Base-by-base conservation (phyloP, 2,797 vertebrate genomes). In the Hyperoplus immaculatus region DNA sequence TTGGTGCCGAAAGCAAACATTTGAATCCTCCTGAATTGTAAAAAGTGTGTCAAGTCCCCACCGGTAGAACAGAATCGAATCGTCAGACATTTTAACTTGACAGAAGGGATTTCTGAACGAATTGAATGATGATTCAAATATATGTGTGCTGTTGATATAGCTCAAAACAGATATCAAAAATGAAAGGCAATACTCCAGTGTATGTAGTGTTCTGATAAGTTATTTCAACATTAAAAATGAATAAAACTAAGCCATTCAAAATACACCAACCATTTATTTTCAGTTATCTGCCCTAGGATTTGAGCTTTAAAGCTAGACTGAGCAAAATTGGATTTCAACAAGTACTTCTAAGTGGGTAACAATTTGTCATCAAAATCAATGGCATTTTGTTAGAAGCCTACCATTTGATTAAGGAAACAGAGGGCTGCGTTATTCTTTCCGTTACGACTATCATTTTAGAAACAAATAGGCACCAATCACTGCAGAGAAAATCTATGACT, bases 31-130 rank as follows among this genome's bases (percentile, higher is more conserved):
- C 54, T 4, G 12, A 51, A 84, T 45, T 60, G 51, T 76, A n/a
- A 72, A 78, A 82, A 46, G 9, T 36, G n/a, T 41, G 38, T 81
- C 67, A 56, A 47, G 53, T 78, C 43, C 65, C 76, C 21, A 16
- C 45, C 15, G 80, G 65, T 74, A 72, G 2, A 79, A 56, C n/a
- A 58, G 57, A 78, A 43, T 36, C 36, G 61, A 74, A 57, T 86
- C 54, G 80, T 74, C 62, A 57, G 63, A 76, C 49, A 54, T 62
- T 38, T 81, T 36, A 43, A 70, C 64, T 16, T 80, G 77, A 83
- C 73, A 72, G 53, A 50, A 62, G 67, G n/a, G 67, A 71, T 79
- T 86, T 82, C 64, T 63, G 11, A 81, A 75, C 53, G 51, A 45
- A 51, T 51, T 74, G 41, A 55, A 11, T n/a, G 21, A 46, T 54